Conservation (phyloP, 2,113 vertebrate species). For the Podarcis raffonei region DNA sequence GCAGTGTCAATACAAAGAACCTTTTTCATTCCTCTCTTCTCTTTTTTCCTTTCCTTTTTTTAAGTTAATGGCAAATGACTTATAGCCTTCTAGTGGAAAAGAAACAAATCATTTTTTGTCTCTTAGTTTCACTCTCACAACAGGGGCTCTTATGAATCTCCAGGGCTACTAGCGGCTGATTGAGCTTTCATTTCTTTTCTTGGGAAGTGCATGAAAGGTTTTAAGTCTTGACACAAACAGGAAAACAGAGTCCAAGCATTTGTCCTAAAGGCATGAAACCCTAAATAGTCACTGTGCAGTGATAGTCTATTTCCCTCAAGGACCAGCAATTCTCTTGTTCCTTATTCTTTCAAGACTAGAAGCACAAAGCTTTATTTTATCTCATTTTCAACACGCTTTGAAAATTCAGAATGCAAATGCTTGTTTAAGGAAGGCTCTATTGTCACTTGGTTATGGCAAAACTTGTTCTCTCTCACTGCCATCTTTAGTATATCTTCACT, state of each 20-base stretch:
- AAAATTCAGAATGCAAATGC: constrained; percentile 8
- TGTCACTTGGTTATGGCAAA: constrained; percentile 42
- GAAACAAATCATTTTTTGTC: constrained; percentile 24
- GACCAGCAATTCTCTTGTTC: constrained; percentile 47
- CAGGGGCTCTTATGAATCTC: constrained; percentile 39
- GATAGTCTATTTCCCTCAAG: constrained; percentile 53
- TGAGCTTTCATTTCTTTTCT: constrained; percentile 68
- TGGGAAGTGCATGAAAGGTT: constrained; percentile 74
- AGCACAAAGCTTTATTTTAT: constrained; percentile 43
- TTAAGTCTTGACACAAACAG: constrained; percentile 78
- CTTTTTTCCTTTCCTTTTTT: constrained; percentile 31
- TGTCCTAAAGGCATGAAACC: constrained; percentile 71
- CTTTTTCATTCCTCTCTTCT: constrained; percentile 24
- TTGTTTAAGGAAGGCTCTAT: constrained; percentile 38
- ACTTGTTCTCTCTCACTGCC: not conserved
- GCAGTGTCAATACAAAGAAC: constrained; percentile 6
- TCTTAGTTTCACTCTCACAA: constrained; percentile 35
- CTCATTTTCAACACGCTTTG: constrained; percentile 29
- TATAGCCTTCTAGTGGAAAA: constrained; percentile 38
- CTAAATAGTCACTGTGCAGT: constrained; percentile 69
- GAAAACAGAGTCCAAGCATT: constrained; percentile 73
- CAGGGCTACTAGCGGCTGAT: constrained; percentile 47
- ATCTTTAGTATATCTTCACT: constrained; percentile 33
- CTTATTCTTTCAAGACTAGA: constrained; percentile 64
- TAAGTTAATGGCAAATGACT: constrained; percentile 21